A percentile compares a stretch with the other conserved stretches of the same genome.
These are phyloP conservation scores for Florisuga fusca DNA, from an alignment of 2,797 vertebrate genomes.

Conservation along the genomic window DNA sequence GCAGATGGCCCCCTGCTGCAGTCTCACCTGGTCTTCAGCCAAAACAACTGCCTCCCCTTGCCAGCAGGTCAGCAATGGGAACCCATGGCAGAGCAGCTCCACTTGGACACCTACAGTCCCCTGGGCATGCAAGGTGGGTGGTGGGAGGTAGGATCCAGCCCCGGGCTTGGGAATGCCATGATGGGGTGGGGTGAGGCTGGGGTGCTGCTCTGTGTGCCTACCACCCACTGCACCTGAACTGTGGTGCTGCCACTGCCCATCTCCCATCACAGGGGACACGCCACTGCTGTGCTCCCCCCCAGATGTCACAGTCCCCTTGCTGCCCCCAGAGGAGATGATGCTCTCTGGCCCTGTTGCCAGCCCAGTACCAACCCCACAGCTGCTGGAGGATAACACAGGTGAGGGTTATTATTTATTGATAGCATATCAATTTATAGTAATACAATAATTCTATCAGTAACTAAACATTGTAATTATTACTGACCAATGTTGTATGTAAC, in stretches of 20 bases:
- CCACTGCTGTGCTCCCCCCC: accelerated
- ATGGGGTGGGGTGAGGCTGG: accelerated
- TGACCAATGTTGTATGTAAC: background rate
- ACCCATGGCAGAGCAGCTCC: accelerated
- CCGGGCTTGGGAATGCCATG: accelerated
- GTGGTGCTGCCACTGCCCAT: accelerated
- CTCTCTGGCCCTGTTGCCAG: accelerated
- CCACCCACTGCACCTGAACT: accelerated
- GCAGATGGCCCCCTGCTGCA: background rate
- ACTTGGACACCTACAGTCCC: background rate
- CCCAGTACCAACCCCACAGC: accelerated
- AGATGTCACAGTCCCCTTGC: accelerated
- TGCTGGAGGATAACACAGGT: background rate
- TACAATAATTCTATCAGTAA: too few species aligned
- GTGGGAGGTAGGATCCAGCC: background rate
- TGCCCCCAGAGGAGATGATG: accelerated
- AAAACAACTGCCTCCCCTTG: background rate
- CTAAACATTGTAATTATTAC: too few species aligned
- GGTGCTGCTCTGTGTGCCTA: accelerated
- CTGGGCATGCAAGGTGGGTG: background rate
- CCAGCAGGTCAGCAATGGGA: accelerated
- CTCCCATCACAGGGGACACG: accelerated
- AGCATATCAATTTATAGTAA: too few species aligned
- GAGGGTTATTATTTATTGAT: background rate
- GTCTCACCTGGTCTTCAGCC: background rate